Percentiles rank a stretch among this genome's conserved stretches.
Evolutionary conservation across 2,113 vertebrate genomes (phyloP).

Genomic region (Melanotaenia duboulayi): DNA sequence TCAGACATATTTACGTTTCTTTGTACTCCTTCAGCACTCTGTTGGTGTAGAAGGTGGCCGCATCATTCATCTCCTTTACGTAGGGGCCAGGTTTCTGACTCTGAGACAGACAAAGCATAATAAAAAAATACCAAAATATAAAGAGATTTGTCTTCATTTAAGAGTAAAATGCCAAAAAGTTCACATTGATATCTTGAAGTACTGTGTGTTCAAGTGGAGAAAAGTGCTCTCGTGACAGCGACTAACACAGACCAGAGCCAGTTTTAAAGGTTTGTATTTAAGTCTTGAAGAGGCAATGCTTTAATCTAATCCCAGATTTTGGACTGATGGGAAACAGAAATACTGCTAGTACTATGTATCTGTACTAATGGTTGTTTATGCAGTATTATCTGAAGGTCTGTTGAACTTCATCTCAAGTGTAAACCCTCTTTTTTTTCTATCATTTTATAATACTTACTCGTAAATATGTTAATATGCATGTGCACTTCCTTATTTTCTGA

Average conservation of each 20-base stretch:
- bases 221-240: constrained; percentile 17
- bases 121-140: constrained; percentile 7
- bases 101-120: constrained; percentile 73
- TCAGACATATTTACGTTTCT: constrained; percentile 85
- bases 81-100: constrained; percentile 95
- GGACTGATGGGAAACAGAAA: constrained; percentile 37
- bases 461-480: background rate
- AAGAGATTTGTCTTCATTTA: constrained; percentile 15
- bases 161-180: constrained; percentile 5
- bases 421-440: background rate
- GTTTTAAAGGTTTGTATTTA: constrained; percentile 8
- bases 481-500: background rate
- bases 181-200: background rate
- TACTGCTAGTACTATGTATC: background rate
- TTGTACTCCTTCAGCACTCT: constrained; percentile 98
- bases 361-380: background rate
- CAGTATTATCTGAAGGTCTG: background rate
- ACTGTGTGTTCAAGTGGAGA: background rate
- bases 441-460: background rate
- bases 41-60: constrained; percentile 98
- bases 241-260: constrained; percentile 43
- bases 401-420: background rate
- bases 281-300: constrained; percentile 28
- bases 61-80: constrained; percentile 99
- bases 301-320: constrained; percentile 29